Evolutionary conservation across 2,888 invertebrate species (phyloP), one percentile per base, ranked within the genome.

Genomic region (Amphipyra tragopoginis): DNA sequence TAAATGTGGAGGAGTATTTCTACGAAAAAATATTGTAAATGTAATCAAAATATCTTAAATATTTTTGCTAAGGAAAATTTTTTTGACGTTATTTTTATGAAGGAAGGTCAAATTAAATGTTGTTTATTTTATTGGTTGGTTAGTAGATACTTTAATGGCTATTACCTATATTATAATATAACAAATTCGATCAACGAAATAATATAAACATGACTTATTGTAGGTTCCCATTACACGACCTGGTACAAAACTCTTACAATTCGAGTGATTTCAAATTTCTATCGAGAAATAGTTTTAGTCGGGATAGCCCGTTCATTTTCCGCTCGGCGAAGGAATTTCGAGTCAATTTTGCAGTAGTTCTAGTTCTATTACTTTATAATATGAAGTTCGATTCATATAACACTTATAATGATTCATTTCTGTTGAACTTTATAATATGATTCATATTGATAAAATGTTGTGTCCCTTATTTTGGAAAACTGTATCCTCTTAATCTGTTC

Each of bases 271-370:
- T 63, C 39, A 63, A 65, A 72, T 63, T 50, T 70, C 62, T 65
- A 70, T 60, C 47, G 44, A 55, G 48, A 59, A 77, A 72, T 75
- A 72, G 70, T 70, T 70, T 67, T 38, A 64, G 77, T 75, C 52
- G 64, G 59, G 56, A 71, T 59, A 68, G 67, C 44, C 50, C 75
- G 74, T 75, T 72, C 75, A 80, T 82, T 81, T 82, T 75, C 75
- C 66, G 52, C 47, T 72, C 65, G 65, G 67, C 69, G 65, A 76
- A 78, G 72, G 75, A 77, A 73, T 76, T 72, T 72, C 56, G 45
- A 80, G 65, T 75, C 70, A 77, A 77, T 75, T 79, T 76, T 58
- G 50, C 55, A 61, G 50, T 65, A 49, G 57, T 60, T 62, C 64
- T 65, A 49, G 57, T 60, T 62, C 64, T 71, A 61, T 63, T 65